These are phyloP conservation scores for Sebastes melanostomus DNA, from an alignment of 2,797 vertebrate species.

Conservation along the genomic window DNA sequence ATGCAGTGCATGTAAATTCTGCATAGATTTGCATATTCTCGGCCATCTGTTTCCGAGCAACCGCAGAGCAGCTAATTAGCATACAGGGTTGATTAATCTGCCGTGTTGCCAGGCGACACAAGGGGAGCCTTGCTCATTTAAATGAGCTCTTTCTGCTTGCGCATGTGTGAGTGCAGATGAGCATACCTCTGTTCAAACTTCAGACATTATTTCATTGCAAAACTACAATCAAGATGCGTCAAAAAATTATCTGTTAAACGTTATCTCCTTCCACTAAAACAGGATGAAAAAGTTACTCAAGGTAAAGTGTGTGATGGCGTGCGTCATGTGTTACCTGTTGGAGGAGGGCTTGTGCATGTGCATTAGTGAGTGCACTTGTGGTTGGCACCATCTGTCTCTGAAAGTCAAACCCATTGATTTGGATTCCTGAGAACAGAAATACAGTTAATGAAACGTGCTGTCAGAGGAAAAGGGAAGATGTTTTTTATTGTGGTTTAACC, in stretches of 20 bases:
- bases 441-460: conserved; percentile 8
- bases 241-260: background rate
- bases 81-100: conserved; percentile 97
- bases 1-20: conserved; percentile 96
- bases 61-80: conserved; percentile 96
- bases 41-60: conserved; percentile 99
- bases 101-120: conserved; percentile 82
- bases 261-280: conserved; percentile 2
- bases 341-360: conserved; percentile 98
- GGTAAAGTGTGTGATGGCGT: background rate
- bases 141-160: conserved; percentile 69
- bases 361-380: conserved; percentile 93
- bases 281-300: background rate
- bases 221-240: background rate
- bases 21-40: conserved; percentile 99
- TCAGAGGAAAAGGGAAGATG: background rate
- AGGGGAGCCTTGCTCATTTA: conserved; percentile 74
- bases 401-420: conserved; percentile 98
- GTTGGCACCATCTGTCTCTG: conserved; percentile 94
- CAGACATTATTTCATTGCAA: conserved; percentile 14
- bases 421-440: conserved; percentile 86
- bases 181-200: conserved; percentile 58
- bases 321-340: conserved; percentile 89
- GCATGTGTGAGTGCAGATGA: conserved; percentile 46
- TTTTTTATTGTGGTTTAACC: background rate